Percentiles rank a stretch among this genome's conserved stretches.
Conservation (phyloP, 1,140 invertebrate species). For the Tetragnatha versicolor region DNA sequence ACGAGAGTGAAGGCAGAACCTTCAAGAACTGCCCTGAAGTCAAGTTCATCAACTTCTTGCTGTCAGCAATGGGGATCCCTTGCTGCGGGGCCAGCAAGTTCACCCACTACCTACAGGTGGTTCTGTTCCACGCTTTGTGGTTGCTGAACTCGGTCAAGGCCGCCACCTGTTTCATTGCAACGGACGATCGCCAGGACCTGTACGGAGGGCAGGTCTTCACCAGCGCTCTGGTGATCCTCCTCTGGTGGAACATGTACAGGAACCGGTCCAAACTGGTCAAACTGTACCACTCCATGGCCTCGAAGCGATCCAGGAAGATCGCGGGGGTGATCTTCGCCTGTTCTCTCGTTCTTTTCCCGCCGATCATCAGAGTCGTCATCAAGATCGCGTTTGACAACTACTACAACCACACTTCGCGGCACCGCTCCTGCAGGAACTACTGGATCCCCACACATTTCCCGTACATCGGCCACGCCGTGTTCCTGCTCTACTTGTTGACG, state of each 20-base stretch:
- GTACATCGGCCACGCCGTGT: background rate
- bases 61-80: background rate
- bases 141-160: background rate
- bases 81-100: background rate
- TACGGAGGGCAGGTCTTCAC: background rate
- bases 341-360: background rate
- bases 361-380: background rate
- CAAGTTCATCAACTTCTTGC: background rate
- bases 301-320: background rate
- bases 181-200: background rate
- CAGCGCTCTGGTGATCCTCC: background rate
- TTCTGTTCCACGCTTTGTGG: background rate
- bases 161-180: background rate
- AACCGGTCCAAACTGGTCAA: background rate
- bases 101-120: background rate
- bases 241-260: slow-evolving; percentile 3
- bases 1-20: too few species aligned
- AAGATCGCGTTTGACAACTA: background rate
- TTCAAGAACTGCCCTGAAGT: background rate
- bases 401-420: background rate
- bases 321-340: background rate
- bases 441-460: background rate
- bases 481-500: background rate
- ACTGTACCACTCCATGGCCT: background rate
- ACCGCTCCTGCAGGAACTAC: background rate